A percentile compares a stretch with the other conserved stretches of the same genome.
phyloP scores from a whole-genome alignment of 1,140 invertebrate genomes.

The Ridgeia piscesae region DNA sequence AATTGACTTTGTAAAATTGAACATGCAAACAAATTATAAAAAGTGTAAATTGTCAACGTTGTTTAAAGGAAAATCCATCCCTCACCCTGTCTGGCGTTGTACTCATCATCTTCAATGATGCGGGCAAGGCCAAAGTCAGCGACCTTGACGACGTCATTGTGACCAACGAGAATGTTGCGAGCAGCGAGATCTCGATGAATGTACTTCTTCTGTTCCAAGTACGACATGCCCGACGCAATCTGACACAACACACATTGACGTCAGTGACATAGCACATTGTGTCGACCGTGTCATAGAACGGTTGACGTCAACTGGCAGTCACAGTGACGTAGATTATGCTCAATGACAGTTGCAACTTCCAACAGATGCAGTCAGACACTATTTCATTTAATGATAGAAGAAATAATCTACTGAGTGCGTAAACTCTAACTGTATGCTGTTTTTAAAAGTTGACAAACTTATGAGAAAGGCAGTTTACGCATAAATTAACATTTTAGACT shows the following conservation, averaged over 20 bases:
- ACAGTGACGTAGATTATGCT: neutral
- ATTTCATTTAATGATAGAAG: too few relatives aligned
- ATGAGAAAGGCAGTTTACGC: too few relatives aligned
- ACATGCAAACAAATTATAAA: too few relatives aligned
- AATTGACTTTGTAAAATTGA: too few relatives aligned
- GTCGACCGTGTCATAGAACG: too few relatives aligned
- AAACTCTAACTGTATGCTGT: too few relatives aligned
- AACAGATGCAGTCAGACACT: too few relatives aligned
- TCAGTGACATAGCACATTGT: neutral
- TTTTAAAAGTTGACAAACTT: too few relatives aligned
- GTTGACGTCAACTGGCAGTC: neutral
- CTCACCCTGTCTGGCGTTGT: slow-evolving; percentile 77
- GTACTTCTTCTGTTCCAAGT: slow-evolving; percentile 98
- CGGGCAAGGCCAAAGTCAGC: slow-evolving; percentile 96
- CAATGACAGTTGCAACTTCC: neutral
- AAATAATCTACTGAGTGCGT: too few relatives aligned
- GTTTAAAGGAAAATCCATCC: neutral
- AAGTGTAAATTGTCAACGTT: too few relatives aligned
- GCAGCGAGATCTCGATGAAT: slow-evolving; percentile 74
- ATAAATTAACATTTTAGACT: too few relatives aligned
- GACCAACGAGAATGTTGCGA: slow-evolving; percentile 94
- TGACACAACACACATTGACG: slow-evolving; percentile 52
- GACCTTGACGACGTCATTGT: slow-evolving; percentile 84
- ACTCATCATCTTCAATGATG: slow-evolving; percentile 97
- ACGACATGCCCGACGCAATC: slow-evolving; percentile 98